A percentile compares a stretch with the other conserved stretches of the same genome.
Conservation (phyloP, 30 jellyfish, hydroid and myxozoan genomes). For the Aurelia aurita region DNA sequence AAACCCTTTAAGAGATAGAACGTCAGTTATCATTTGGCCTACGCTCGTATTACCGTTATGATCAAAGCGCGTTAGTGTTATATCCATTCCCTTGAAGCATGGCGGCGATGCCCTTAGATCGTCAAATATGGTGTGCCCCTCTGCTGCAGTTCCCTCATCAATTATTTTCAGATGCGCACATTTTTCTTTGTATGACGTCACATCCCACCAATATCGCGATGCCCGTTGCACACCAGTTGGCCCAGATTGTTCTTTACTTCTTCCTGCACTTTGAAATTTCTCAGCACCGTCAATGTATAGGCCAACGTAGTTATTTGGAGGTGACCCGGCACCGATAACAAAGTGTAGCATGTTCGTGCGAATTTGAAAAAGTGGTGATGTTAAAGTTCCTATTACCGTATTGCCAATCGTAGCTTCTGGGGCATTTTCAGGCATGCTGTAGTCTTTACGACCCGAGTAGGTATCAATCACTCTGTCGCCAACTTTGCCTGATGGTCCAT, state of each 20-base stretch:
- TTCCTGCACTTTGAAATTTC: conserved; percentile 13
- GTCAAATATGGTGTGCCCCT: conserved; percentile 41
- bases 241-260: neutral
- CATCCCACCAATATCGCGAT: conserved; percentile 64
- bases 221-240: conserved; percentile 6
- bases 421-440: conserved; percentile 22
- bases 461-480: conserved; percentile 63
- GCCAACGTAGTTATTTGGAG: conserved; percentile 33
- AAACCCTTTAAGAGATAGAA: conserved; percentile 29
- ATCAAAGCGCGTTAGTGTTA: neutral
- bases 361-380: conserved; percentile 60
- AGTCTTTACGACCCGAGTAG: conserved; percentile 8
- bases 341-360: conserved; percentile 46
- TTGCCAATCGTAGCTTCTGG: conserved; percentile 18
- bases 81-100: conserved; percentile 44
- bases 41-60: conserved; percentile 12
- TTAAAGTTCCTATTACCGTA: conserved; percentile 40
- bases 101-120: conserved; percentile 68
- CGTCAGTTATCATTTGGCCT: conserved; percentile 3
- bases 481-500: conserved; percentile 25
- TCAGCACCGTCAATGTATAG: conserved; percentile 32
- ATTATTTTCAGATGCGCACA: conserved; percentile 38
- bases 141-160: conserved; percentile 7
- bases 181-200: conserved; percentile 14
- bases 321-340: conserved; percentile 55